A percentile compares a stretch with the other conserved stretches of the same genome.
phyloP scores from a whole-genome alignment of 2,797 vertebrate genomes.

The Scyliorhinus canicula region DNA sequence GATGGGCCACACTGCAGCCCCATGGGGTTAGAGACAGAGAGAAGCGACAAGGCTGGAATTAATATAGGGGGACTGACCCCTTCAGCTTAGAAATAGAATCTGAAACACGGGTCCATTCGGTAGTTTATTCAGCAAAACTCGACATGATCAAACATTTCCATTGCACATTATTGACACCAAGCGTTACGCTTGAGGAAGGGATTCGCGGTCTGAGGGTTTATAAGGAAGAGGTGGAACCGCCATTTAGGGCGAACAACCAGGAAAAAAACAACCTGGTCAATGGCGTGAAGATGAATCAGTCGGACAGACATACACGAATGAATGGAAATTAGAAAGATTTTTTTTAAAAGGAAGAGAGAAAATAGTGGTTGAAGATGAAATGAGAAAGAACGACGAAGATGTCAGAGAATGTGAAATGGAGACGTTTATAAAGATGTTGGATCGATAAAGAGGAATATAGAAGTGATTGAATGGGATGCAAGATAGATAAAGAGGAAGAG shows the following conservation, averaged over 20 bases:
- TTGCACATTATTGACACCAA: neutral
- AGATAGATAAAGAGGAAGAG: neutral
- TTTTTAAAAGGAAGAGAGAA: neutral
- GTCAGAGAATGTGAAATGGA: neutral
- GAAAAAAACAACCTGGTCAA: neutral
- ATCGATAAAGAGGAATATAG: neutral
- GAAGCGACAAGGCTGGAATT: too few relatives aligned
- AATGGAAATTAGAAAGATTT: neutral
- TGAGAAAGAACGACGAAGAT: neutral
- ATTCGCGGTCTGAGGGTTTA: neutral
- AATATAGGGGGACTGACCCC: neutral
- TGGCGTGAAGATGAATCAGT: neutral
- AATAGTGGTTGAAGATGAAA: neutral
- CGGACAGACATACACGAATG: neutral
- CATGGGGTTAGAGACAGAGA: neutral
- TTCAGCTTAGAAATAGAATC: neutral
- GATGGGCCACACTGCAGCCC: too few relatives aligned
- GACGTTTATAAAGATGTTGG: neutral
- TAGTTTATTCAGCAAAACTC: too few relatives aligned
- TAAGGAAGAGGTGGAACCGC: neutral
- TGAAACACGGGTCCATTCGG: neutral
- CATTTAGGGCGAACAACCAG: neutral
- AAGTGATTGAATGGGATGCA: neutral
- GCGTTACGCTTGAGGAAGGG: neutral
- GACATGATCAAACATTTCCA: neutral